phyloP scores from a whole-genome alignment of 2,888 invertebrate species.

The Tineola bisselliella region DNA sequence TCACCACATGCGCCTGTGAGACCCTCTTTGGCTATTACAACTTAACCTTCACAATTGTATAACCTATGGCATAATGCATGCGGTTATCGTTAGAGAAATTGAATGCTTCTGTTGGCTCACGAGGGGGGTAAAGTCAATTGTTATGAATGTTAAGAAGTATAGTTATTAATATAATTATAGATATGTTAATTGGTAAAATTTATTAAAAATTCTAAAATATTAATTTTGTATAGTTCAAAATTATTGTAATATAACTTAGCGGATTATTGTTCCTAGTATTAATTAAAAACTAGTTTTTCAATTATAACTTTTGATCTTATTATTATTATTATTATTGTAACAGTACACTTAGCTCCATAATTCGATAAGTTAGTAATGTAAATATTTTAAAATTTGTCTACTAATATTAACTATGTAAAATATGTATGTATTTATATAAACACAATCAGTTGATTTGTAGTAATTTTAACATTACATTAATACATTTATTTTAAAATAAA shows the following conservation, averaged over 20 bases:
- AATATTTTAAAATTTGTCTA: background rate
- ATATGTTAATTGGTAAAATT: background rate
- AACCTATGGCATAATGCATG: background rate
- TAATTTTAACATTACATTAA: background rate
- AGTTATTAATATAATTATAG: background rate
- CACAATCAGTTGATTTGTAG: constrained; percentile 1
- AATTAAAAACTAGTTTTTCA: background rate
- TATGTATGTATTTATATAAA: background rate
- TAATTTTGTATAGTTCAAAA: background rate
- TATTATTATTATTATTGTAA: background rate
- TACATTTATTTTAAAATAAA: background rate
- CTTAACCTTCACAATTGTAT: constrained; percentile 39
- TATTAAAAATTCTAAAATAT: background rate
- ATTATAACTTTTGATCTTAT: background rate
- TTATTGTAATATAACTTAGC: background rate
- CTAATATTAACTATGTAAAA: background rate
- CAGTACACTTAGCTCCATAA: background rate
- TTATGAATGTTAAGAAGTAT: background rate
- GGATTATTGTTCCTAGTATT: constrained; percentile 13
- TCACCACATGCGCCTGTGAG: constrained; percentile 33
- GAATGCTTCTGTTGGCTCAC: background rate
- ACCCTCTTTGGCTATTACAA: constrained; percentile 44
- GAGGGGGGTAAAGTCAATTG: background rate
- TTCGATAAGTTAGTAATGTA: background rate
- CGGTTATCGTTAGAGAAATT: background rate